A percentile compares a stretch with the other conserved stretches of the same genome.
These are phyloP conservation scores for Rallus crepitans DNA, from an alignment of 2,797 vertebrate genomes.

Conservation along the genomic window DNA sequence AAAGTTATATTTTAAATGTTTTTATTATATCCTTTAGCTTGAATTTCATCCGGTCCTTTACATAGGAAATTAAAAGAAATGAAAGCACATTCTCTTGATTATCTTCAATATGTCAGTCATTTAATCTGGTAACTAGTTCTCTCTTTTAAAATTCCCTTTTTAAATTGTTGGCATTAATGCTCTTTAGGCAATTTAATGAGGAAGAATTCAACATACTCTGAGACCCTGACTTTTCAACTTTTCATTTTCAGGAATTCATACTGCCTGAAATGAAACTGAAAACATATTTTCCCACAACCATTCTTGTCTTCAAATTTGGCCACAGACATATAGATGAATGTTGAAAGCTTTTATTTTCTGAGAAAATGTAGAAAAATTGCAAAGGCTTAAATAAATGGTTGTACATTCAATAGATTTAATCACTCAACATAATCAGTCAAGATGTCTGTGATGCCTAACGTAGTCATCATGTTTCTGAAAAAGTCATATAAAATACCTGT, in stretches of 20 bases:
- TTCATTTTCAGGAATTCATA: background rate
- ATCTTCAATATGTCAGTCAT: background rate
- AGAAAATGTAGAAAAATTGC: background rate
- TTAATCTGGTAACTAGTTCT: background rate
- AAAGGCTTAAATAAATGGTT: background rate
- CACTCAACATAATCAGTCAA: too few relatives aligned
- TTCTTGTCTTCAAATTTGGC: background rate
- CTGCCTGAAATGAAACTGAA: background rate
- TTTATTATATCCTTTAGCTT: background rate
- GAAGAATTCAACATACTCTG: background rate
- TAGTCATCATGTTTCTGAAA: background rate
- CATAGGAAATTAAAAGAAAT: background rate
- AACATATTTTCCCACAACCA: background rate
- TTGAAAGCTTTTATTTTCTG: background rate
- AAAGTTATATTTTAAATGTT: background rate
- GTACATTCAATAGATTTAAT: background rate
- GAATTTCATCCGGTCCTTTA: background rate
- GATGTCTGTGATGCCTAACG: background rate
- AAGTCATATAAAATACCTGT: background rate
- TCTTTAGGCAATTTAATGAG: background rate
- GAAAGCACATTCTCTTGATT: background rate
- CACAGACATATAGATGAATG: background rate
- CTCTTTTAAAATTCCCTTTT: background rate
- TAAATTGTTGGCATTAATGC: background rate
- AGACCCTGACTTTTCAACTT: background rate